Base-by-base conservation (phyloP, 2,113 vertebrate species). In the Syngnathoides biaculeatus region DNA sequence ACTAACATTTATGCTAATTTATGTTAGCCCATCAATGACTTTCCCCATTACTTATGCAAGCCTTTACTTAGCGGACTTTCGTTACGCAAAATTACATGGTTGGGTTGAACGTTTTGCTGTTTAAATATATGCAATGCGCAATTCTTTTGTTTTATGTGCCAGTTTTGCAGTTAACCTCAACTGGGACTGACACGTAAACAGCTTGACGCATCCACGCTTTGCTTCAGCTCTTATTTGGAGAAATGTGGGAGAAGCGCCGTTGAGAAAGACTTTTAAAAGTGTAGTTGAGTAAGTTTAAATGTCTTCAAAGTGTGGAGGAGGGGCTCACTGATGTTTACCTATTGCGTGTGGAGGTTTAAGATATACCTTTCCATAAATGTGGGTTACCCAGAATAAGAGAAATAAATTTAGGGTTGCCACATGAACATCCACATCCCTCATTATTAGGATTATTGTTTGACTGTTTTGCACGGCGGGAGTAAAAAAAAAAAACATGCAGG, bases 391-490 rank as follows among this genome's bases (percentile, higher is more conserved):
- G n/a, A n/a, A n/a, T n/a, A n/a, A n/a, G 94, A 97, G 95, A 94
- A 95, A 95, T 95, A 93, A 94, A 95, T 96, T 95, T 95, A 93
- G 84, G 91, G 92, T 91, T 90, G 94, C 94, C 92, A 94, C 94
- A 94, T 94, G 93, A 90, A 89, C 92, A 92, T 93, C 94, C 87
- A 85, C 93, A 95, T 95, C 93, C 93, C 95, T 93, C 95, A 94
- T 98, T 96, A 97, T 93, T 93, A 92, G 94, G 94, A 94, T 93
- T 93, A 96, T 96, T 96, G 94, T 95, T 94, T 93, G 92, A 93
- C 92, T 94, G 92, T 95, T 94, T 92, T 94, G 94, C 95, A 95
- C 93, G 92, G 89, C 92, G 90, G 47, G 40, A 40, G 19, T 3
- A 39, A 12, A 20, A 15, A 8, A 58, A 88, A 93, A 92, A 92